These are phyloP conservation scores for Plestiodon gilberti DNA, from an alignment of 2,113 vertebrate species.

Conservation along the genomic window DNA sequence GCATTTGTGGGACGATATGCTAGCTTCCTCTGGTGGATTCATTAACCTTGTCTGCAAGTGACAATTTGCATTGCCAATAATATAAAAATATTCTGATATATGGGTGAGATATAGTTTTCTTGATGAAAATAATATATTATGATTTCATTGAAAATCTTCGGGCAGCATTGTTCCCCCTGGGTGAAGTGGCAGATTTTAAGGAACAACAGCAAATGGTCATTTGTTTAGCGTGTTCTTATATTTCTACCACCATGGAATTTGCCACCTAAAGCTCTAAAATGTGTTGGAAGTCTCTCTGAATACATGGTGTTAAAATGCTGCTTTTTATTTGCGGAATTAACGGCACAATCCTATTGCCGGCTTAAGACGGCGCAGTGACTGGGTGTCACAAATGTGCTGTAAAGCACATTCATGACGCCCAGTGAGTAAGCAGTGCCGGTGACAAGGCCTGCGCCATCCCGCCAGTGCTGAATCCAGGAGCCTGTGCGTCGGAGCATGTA, in stretches of 20 bases:
- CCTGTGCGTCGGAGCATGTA: too few species aligned
- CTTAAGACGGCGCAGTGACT: too few species aligned
- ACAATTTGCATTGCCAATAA: fast-evolving
- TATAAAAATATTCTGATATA: fast-evolving
- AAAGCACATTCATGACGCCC: too few species aligned
- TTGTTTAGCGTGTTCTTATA: background rate
- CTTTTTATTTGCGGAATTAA: background rate
- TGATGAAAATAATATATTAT: background rate
- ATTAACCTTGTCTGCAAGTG: background rate
- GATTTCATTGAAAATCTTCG: background rate
- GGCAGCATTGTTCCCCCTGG: background rate
- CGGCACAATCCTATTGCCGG: too few species aligned
- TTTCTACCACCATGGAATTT: background rate
- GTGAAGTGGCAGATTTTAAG: background rate
- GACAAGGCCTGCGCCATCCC: too few species aligned
- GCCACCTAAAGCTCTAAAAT: background rate
- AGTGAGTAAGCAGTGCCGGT: too few species aligned
- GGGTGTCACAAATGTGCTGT: too few species aligned
- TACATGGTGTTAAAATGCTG: background rate
- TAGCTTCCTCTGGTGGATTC: background rate
- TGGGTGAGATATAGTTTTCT: background rate
- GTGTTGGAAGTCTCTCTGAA: background rate
- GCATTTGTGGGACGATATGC: background rate
- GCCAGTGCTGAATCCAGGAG: too few species aligned
- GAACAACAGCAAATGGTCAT: background rate